These are phyloP conservation scores for Triops cancriformis DNA, from an alignment of 1,140 invertebrate species.

Conservation along the genomic window DNA sequence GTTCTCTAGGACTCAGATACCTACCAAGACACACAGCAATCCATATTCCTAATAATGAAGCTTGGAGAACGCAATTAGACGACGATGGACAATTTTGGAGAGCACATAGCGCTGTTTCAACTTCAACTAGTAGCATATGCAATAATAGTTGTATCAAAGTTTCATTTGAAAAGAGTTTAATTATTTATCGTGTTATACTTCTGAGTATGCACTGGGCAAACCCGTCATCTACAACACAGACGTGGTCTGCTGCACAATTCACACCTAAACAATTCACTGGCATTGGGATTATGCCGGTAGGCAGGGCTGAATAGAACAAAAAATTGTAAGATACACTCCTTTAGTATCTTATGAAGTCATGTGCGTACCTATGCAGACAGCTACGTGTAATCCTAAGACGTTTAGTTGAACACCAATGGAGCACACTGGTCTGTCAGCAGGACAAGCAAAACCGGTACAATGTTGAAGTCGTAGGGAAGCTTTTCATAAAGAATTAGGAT, in stretches of 20 bases:
- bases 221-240: neutral
- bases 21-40: neutral
- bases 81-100: neutral
- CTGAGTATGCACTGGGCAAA: neutral
- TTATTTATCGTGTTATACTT: neutral
- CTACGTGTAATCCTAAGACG: too few relatives aligned
- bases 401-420: too few relatives aligned
- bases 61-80: neutral
- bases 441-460: too few relatives aligned
- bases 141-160: too few relatives aligned
- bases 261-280: neutral
- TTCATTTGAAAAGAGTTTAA: neutral
- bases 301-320: neutral
- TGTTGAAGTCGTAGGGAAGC: too few relatives aligned
- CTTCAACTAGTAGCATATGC: neutral
- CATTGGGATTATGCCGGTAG: neutral
- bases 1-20: neutral
- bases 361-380: too few relatives aligned
- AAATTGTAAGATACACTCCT: neutral
- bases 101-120: neutral
- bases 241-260: neutral
- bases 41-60: neutral
- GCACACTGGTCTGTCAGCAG: too few relatives aligned
- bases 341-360: too few relatives aligned
- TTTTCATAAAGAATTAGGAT: too few relatives aligned